phyloP scores from a whole-genome alignment of 2,888 invertebrate species.

The Rhagonycha lutea region DNA sequence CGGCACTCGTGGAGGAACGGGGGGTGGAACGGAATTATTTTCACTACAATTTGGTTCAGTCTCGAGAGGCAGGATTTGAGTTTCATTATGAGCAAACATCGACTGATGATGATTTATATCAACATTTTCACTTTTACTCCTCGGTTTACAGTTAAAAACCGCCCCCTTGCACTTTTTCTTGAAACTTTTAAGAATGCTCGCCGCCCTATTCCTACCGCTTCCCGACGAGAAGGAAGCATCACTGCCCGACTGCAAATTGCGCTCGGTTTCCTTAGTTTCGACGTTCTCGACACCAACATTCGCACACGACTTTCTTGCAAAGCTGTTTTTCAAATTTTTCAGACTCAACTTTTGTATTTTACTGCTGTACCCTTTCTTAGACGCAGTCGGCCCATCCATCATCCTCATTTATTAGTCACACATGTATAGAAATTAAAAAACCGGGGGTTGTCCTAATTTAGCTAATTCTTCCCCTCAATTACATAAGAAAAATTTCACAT shows the following conservation, averaged over 20 bases:
- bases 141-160: constrained; percentile 26
- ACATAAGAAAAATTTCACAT: neutral
- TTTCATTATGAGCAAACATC: neutral
- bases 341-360: constrained; percentile 19
- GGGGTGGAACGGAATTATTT: constrained; percentile 13
- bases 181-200: constrained; percentile 28
- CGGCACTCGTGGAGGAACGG: constrained; percentile 24
- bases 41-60: neutral
- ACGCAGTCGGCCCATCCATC: neutral
- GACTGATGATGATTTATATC: neutral
- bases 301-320: neutral
- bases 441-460: neutral
- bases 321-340: constrained; percentile 21
- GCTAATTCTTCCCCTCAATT: neutral
- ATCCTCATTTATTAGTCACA: neutral
- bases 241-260: constrained; percentile 1
- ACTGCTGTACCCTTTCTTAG: constrained; percentile 1
- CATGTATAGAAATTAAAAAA: neutral
- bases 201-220: constrained; percentile 20
- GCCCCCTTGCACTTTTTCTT: constrained; percentile 30
- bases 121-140: neutral
- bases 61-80: neutral
- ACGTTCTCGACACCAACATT: neutral
- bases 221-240: constrained; percentile 20
- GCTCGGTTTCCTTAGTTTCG: neutral